Base-by-base conservation (phyloP, 2,113 vertebrate genomes). In the Terrapene triunguis region DNA sequence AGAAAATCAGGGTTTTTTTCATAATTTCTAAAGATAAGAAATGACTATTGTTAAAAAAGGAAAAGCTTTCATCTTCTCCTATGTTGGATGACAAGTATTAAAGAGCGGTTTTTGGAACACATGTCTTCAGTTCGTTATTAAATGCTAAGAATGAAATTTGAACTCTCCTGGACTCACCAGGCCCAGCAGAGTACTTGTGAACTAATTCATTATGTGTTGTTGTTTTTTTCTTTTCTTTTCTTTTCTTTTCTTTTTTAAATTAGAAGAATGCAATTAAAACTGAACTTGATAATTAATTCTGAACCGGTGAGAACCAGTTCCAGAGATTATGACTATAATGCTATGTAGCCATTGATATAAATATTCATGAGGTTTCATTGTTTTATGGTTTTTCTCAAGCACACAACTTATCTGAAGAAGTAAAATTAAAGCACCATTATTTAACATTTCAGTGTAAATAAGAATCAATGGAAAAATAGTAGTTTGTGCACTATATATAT, bases 261-360 rank as follows among this genome's bases (percentile, higher is more conserved):
- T 98, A 97, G 96, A 98, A 98, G 97, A 98, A 98, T 98, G 98
- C 97, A 98, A 98, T 98, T 98, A 98, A 98, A 98, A 98, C 93
- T 94, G 98, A 98, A 98, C 97, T 98, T 98, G 97, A 98, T 98
- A 98, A 98, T 98, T 98, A 98, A 98, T 98, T 98, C 98, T 98
- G 97, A 98, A 98, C 98, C 16, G 91, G 98, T 98, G 96, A 98
- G 97, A 98, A 98, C 98, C 97, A 98, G 98, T 99, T 98, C 89
- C 94, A 98, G 97, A 98, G 98, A 98, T 98, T 98, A 98, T 98
- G 97, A 98, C 97, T 98, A 97, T 98, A 98, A 98, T 98, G 90
- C 97, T 98, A 96, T 97, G 85, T 98, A 98, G 97, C 96, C 97
- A 98, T 88, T 97, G 97, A 97, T 97, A 98, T 98, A 98, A 98